These are phyloP conservation scores for Parapristionchus giblindavisi DNA, from an alignment of 2,888 invertebrate genomes.

Conservation along the genomic window DNA sequence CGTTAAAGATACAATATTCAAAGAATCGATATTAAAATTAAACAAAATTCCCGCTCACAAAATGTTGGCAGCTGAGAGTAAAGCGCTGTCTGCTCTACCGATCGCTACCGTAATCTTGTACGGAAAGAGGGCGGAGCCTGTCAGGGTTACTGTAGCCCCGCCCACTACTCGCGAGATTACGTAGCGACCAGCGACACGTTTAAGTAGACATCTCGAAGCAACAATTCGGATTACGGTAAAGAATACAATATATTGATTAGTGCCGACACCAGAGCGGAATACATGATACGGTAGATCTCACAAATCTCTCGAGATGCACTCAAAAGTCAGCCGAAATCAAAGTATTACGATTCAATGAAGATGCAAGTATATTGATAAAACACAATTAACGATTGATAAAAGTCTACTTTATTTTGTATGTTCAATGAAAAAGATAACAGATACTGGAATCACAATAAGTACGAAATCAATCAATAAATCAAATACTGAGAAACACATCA, in stretches of 20 bases:
- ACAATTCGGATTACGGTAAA: constrained; percentile 18
- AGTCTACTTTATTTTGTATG: too few species aligned
- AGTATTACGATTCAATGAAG: too few species aligned
- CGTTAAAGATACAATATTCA: not conserved
- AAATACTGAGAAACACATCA: too few species aligned
- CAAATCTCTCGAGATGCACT: too few species aligned
- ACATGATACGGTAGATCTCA: not conserved
- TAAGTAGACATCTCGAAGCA: constrained; percentile 29
- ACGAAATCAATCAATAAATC: too few species aligned
- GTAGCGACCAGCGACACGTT: constrained; percentile 32
- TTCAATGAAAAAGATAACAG: too few species aligned
- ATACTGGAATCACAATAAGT: too few species aligned
- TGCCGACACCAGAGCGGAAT: constrained; percentile 21
- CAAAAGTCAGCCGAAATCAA: too few species aligned
- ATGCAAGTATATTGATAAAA: too few species aligned
- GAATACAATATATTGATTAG: not conserved
- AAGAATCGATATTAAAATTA: constrained; percentile 16
- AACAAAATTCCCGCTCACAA: not conserved
- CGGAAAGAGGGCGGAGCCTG: too few species aligned
- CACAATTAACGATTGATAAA: too few species aligned
- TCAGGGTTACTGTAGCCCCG: constrained; percentile 3
- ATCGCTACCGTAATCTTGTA: constrained; percentile 33
- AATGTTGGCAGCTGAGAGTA: constrained; percentile 34
- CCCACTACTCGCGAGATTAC: constrained; percentile 19
- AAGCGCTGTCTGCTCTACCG: constrained; percentile 30